These are phyloP conservation scores for Pheosia gnoma DNA, from an alignment of 2,888 invertebrate species.

Conservation along the genomic window DNA sequence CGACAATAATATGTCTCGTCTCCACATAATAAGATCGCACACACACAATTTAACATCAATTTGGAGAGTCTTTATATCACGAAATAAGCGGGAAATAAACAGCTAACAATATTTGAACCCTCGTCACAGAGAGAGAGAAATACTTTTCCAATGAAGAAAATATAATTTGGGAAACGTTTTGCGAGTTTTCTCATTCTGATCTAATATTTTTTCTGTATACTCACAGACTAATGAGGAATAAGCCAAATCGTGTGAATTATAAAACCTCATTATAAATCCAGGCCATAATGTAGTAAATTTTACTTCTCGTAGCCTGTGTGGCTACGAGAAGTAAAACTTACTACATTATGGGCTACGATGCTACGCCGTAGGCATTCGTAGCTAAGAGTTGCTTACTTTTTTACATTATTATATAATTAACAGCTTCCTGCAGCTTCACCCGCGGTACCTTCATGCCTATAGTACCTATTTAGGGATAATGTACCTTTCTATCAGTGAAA, in stretches of 20 bases:
- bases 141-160: constrained; percentile 9
- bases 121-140: constrained; percentile 22
- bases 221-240: no score
- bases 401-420: no score
- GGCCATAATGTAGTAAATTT: no score
- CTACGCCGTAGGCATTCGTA: constrained; percentile 6
- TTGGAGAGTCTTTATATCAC: constrained; percentile 15
- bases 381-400: no score
- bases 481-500: no score
- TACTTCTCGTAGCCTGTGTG: not conserved
- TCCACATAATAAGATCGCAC: constrained; percentile 14
- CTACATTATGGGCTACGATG: not conserved
- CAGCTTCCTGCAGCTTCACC: no score
- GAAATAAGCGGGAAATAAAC: constrained; percentile 25
- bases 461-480: no score
- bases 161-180: not conserved
- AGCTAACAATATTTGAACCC: constrained; percentile 16
- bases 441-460: no score
- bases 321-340: not conserved
- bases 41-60: constrained; percentile 30
- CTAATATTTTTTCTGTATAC: not conserved
- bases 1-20: no score
- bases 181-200: not conserved
- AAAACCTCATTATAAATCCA: no score
- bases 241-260: no score